Evolutionary conservation across 1,140 invertebrate genomes (phyloP), one percentile per base, ranked within the genome.

Genomic region (Aphaenogaster ashmeadi): DNA sequence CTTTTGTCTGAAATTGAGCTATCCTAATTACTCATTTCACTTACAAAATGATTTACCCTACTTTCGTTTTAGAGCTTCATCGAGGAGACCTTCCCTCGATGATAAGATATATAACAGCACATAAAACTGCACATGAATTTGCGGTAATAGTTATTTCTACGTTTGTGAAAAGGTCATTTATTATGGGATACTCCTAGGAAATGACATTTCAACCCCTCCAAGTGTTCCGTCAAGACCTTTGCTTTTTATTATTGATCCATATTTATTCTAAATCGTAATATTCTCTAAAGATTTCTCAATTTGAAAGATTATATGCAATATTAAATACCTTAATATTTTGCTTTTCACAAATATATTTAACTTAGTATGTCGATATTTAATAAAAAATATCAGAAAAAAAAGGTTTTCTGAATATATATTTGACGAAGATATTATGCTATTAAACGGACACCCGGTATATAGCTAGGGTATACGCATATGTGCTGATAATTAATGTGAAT

Each of bases 161-260:
- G n/a, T 71, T 44, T 54, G 62, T 60, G 52, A 38, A 88, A 90
- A 90, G 88, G 89, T 90, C 88, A 89, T 69, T 85, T 74, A 69
- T 27, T 60, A 85, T n/a, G 11, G 13, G 38, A 41, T 15, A 18
- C n/a, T 66, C 2, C 41, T 13, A 27, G 18, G 21, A 41, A 87
- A 27, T 90, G 86, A 84, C 86, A 89, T 88, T 90, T 90, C 41
- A 64, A 54, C 11, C 44, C 21, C 50, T 44, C 47, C 7, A 44
- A 67, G 6, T 47, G 0, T 80, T 54, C 1, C 50, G 1, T 44
- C n/a, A 58, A 33, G 9, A 74, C 41, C 13, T 72, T 81, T 44
- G 11, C 44, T 33, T 72, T 69, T 71, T 81, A 50, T 64, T 56
- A 44, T 81, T 72, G 38, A 13, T 71, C 38, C 4, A 41, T 38